phyloP scores from a whole-genome alignment of 2,888 invertebrate genomes.

The Hemistola chrysoprasaria region DNA sequence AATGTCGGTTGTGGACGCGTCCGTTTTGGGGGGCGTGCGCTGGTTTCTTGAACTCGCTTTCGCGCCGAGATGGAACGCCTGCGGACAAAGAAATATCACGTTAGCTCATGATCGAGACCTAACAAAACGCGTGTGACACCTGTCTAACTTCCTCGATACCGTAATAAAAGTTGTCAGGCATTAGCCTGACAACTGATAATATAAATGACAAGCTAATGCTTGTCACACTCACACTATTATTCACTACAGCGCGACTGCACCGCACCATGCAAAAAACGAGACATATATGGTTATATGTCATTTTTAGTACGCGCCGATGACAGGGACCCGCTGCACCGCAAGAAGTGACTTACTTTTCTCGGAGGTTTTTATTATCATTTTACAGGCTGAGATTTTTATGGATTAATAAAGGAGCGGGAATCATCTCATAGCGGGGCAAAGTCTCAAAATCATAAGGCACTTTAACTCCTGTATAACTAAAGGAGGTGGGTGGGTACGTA shows the following conservation, averaged over 20 bases:
- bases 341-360: slow-evolving; percentile 24
- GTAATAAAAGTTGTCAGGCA: slow-evolving; percentile 14
- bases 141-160: slow-evolving; percentile 20
- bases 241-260: slow-evolving; percentile 1
- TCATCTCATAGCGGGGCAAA: slow-evolving; percentile 46
- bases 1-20: slow-evolving; percentile 69
- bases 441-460: slow-evolving; percentile 67
- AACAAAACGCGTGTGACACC: slow-evolving; percentile 20
- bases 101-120: slow-evolving; percentile 13
- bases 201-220: too few species aligned
- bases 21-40: slow-evolving; percentile 78
- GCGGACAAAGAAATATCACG: slow-evolving; percentile 41
- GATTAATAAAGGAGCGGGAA: slow-evolving; percentile 59
- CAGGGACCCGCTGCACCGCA: slow-evolving; percentile 17
- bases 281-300: slow-evolving; percentile 12
- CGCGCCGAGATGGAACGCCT: slow-evolving; percentile 77
- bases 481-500: slow-evolving; percentile 37
- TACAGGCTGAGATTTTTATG: slow-evolving; percentile 52
- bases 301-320: slow-evolving; percentile 20
- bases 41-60: slow-evolving; percentile 85
- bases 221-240: slow-evolving; percentile 18
- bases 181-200: too few species aligned
- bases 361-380: slow-evolving; percentile 47
- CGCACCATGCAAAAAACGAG: slow-evolving; percentile 21
- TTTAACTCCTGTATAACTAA: slow-evolving; percentile 62